Conservation (phyloP, 2,113 vertebrate species). For the Paratilapia polleni region DNA sequence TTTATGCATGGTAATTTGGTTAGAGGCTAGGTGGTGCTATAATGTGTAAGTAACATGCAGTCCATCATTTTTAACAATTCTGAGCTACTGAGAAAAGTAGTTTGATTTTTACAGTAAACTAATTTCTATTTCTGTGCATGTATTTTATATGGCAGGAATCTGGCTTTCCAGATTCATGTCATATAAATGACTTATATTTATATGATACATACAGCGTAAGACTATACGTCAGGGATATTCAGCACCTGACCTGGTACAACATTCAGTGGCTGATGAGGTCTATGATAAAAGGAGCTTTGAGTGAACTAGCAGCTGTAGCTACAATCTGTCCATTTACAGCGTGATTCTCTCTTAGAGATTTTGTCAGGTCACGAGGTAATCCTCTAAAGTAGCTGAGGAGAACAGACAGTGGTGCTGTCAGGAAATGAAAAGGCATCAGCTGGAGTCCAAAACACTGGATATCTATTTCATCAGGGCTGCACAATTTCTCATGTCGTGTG, state of each 20-base stretch:
- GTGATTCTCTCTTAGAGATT: slow-evolving; percentile 21
- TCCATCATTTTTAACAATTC: background rate
- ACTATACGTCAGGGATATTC: background rate
- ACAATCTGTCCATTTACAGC: slow-evolving; percentile 1
- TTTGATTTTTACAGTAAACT: background rate
- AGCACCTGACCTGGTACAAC: background rate
- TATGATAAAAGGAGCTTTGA: background rate
- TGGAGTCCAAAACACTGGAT: slow-evolving; percentile 27
- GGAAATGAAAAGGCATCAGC: slow-evolving; percentile 34
- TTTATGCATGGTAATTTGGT: slow-evolving; percentile 44
- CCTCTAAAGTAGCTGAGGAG: slow-evolving; percentile 1
- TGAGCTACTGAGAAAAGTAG: background rate
- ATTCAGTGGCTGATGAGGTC: background rate
- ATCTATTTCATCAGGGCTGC: slow-evolving; percentile 19
- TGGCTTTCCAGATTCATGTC: background rate
- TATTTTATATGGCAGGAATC: background rate
- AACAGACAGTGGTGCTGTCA: slow-evolving; percentile 15
- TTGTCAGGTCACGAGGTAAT: slow-evolving; percentile 13
- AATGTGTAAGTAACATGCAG: background rate
- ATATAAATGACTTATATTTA: background rate
- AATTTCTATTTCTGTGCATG: too few species aligned
- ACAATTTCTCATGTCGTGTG: background rate
- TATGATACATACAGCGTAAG: background rate
- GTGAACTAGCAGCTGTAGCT: background rate
- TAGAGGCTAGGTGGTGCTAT: slow-evolving; percentile 20